These are phyloP conservation scores for Anniella stebbinsi DNA, from an alignment of 2,797 vertebrate species.

Conservation along the genomic window DNA sequence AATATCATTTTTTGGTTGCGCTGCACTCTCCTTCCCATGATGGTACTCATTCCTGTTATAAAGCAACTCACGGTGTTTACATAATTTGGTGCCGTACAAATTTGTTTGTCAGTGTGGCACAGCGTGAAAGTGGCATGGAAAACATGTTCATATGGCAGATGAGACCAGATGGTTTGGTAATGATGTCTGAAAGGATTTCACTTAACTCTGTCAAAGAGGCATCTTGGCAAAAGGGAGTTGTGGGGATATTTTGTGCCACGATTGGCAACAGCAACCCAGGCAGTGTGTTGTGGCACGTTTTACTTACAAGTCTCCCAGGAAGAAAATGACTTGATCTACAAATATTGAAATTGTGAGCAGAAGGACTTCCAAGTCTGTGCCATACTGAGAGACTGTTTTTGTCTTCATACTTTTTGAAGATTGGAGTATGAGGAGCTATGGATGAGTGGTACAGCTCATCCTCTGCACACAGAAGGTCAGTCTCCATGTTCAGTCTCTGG, in stretches of 20 bases:
- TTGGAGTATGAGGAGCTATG: neutral
- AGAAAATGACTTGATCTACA: neutral
- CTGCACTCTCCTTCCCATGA: neutral
- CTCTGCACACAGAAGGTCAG: neutral
- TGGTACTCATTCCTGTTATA: conserved; percentile 11
- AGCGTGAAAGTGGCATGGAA: conserved; percentile 11
- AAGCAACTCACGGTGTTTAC: neutral
- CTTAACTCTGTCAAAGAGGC: conserved; percentile 3
- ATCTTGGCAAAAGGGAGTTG: neutral
- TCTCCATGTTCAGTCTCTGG: neutral
- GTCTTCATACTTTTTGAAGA: neutral
- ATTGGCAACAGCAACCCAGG: neutral
- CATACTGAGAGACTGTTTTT: neutral
- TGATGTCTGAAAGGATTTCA: neutral
- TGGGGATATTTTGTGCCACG: neutral
- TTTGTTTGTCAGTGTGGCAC: neutral
- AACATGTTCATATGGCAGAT: neutral
- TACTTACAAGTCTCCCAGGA: neutral
- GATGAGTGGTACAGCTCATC: neutral
- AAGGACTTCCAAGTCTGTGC: neutral
- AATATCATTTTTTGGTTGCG: neutral
- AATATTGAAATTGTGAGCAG: neutral
- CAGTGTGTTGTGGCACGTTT: no score
- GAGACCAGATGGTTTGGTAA: neutral
- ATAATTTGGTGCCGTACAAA: conserved; percentile 4